Percentiles rank a stretch among this genome's conserved stretches.
These are phyloP conservation scores for Deilephila porcellus DNA, from an alignment of 2,888 invertebrate species.

Conservation along the genomic window DNA sequence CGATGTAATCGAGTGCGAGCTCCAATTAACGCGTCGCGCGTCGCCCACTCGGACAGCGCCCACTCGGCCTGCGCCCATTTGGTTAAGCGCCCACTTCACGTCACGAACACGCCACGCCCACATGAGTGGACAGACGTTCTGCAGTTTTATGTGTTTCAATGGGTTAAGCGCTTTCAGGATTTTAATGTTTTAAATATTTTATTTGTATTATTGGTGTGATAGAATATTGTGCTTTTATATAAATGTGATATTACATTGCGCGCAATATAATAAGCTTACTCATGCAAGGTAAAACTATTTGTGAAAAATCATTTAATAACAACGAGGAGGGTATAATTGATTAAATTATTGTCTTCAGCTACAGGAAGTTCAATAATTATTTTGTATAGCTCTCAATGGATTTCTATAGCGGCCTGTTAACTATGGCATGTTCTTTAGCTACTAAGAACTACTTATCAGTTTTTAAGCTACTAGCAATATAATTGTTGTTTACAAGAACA, in stretches of 20 bases:
- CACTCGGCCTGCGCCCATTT: not conserved
- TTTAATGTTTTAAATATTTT: no score
- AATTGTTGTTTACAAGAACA: no score
- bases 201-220: no score
- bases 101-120: not conserved
- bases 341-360: no score
- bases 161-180: not conserved
- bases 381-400: not conserved
- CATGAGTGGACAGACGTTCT: not conserved
- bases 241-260: no score
- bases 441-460: no score
- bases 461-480: not conserved
- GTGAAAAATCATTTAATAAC: no score
- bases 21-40: slow-evolving; percentile 8
- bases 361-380: no score
- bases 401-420: not conserved
- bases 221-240: no score
- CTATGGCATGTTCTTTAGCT: not conserved
- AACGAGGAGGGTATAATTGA: no score
- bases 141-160: slow-evolving; percentile 3
- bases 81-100: not conserved
- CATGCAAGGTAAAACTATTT: no score
- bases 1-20: not conserved
- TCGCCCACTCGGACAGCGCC: slow-evolving; percentile 3
- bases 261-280: no score